phyloP scores from a whole-genome alignment of 2,888 invertebrate genomes.

The Hemicrepidius hirtus region DNA sequence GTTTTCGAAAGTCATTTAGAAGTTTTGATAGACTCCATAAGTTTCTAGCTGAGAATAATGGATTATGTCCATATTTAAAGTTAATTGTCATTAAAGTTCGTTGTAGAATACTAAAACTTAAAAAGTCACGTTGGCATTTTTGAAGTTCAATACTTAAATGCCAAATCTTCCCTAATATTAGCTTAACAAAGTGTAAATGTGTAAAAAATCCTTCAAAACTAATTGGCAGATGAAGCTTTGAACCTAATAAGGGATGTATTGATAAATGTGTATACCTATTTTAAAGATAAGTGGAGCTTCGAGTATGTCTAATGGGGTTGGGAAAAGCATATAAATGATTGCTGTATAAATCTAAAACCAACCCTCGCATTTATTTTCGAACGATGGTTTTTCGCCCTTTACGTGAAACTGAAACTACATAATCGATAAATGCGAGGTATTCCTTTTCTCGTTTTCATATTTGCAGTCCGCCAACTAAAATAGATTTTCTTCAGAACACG shows the following conservation, averaged over 20 bases:
- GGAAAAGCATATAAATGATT: constrained; percentile 34
- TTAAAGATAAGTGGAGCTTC: constrained; percentile 20
- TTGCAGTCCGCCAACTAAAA: constrained; percentile 21
- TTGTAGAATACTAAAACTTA: not conserved
- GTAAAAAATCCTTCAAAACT: not conserved
- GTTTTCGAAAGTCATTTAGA: not conserved
- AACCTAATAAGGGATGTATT: not conserved
- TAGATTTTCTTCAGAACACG: constrained; percentile 24
- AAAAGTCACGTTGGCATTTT: constrained; percentile 29
- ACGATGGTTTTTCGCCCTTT: constrained; percentile 31
- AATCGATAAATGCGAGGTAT: constrained; percentile 33
- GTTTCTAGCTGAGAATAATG: not conserved
- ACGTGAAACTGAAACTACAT: constrained; percentile 34
- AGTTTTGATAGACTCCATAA: not conserved
- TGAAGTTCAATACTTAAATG: constrained; percentile 29
- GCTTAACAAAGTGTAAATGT: no score
- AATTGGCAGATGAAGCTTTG: not conserved
- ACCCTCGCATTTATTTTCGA: constrained; percentile 30
- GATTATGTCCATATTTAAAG: not conserved
- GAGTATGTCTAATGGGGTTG: constrained; percentile 34
- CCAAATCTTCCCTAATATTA: not conserved
- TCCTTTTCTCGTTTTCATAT: constrained; percentile 27
- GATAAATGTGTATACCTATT: constrained; percentile 9
- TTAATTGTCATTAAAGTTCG: constrained; percentile 7
- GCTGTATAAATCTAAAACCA: constrained; percentile 40